phyloP scores from a whole-genome alignment of 2,797 vertebrate species.

The Peromyscus attwateri region DNA sequence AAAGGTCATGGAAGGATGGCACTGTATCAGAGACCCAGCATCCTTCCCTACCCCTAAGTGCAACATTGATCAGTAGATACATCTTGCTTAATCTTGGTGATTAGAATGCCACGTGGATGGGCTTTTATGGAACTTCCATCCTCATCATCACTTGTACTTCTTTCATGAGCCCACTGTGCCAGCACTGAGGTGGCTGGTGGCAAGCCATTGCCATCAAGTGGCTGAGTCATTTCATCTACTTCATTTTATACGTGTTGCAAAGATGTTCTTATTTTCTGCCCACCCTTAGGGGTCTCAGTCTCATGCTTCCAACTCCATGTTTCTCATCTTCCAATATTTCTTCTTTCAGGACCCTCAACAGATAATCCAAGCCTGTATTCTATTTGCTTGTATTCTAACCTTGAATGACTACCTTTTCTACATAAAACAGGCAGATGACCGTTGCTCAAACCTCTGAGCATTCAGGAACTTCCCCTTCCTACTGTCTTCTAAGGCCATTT shows the following conservation, averaged over 20 bases:
- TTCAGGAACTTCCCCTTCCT: not conserved
- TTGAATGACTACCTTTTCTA: not conserved
- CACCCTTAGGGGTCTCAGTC: not conserved
- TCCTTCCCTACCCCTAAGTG: not conserved
- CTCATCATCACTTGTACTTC: not conserved
- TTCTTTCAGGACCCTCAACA: not conserved
- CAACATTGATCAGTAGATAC: not conserved
- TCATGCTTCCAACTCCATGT: not conserved
- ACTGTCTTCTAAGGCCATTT: not conserved
- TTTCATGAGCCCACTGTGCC: not conserved
- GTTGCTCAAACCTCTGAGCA: not conserved
- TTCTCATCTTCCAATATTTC: not conserved
- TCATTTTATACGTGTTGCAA: not conserved
- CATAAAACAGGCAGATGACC: not conserved
- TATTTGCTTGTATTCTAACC: not conserved
- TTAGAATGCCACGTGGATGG: not conserved
- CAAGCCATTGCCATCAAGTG: not conserved
- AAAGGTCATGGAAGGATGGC: not conserved
- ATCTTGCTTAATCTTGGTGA: not conserved
- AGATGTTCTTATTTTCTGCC: not conserved
- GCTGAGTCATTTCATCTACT: not conserved
- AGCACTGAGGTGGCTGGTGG: not conserved
- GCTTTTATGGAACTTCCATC: not conserved
- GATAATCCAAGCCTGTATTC: not conserved
- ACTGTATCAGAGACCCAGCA: not conserved